Evolutionary conservation across 2,113 vertebrate genomes (phyloP).

Genomic region (Oreochromis spilurus): DNA sequence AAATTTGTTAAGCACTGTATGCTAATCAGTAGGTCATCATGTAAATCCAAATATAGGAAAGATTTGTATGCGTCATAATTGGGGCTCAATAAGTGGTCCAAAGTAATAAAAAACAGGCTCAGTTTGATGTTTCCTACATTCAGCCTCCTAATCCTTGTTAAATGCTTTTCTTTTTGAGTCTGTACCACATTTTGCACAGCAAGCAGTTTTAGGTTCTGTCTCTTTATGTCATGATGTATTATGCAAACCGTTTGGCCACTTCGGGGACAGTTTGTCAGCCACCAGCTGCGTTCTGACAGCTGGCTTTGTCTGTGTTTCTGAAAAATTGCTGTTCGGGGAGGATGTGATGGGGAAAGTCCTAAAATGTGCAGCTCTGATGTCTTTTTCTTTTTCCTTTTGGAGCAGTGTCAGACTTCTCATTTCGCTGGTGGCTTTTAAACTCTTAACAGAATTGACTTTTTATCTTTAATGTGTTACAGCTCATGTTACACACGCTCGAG

Average conservation of each 20-base stretch:
- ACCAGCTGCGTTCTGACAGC: slow-evolving; percentile 31
- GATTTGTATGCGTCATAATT: neutral
- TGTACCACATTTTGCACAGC: neutral
- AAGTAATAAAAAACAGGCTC: neutral
- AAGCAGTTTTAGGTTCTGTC: neutral
- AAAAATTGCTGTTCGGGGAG: neutral
- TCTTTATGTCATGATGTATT: slow-evolving; percentile 7
- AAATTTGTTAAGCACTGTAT: neutral
- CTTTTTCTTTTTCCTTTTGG: neutral
- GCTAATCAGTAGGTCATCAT: neutral
- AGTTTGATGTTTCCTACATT: neutral
- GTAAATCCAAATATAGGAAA: neutral
- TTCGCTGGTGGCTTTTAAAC: neutral
- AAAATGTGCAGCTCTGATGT: neutral
- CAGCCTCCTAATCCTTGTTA: neutral
- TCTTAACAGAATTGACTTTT: neutral
- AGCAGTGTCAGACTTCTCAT: neutral
- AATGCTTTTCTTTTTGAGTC: neutral
- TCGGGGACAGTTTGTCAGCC: slow-evolving; percentile 17
- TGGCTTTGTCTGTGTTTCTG: neutral
- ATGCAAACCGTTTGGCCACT: neutral
- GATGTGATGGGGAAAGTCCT: neutral
- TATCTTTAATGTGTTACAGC: neutral
- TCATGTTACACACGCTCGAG: neutral
- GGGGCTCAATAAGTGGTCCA: neutral